Evolutionary conservation across 2,888 invertebrate species (phyloP).

Genomic region (Thelaira solivaga): DNA sequence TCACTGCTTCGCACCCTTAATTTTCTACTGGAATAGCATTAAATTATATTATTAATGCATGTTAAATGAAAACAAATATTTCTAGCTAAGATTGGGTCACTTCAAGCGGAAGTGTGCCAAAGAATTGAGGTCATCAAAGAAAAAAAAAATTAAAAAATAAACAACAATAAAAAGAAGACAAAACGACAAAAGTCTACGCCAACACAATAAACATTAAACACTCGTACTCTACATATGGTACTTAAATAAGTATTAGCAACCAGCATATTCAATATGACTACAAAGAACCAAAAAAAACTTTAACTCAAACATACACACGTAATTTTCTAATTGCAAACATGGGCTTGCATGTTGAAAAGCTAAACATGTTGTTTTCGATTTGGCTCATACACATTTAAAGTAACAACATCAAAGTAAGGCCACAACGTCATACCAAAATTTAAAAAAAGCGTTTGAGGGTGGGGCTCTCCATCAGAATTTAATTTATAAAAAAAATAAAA

Average conservation of each 20-base stretch:
- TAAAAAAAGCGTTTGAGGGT: constrained; percentile 25
- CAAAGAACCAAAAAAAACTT: not conserved
- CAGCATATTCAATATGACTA: not conserved
- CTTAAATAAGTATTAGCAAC: too few relatives aligned
- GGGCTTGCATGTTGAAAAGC: constrained; percentile 43
- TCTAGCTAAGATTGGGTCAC: constrained; percentile 29
- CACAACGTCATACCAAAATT: constrained; percentile 22
- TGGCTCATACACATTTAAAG: not conserved
- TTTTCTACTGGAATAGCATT: not conserved
- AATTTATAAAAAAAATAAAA: constrained; percentile 4
- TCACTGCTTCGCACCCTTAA: too few relatives aligned
- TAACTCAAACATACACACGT: not conserved
- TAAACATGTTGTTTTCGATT: constrained; percentile 18
- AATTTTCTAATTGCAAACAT: constrained; percentile 42
- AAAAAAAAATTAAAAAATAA: not conserved
- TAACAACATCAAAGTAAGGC: constrained; percentile 36
- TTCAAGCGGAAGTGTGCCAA: constrained; percentile 51
- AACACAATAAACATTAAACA: constrained; percentile 13
- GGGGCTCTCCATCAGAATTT: constrained; percentile 34
- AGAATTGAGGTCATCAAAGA: constrained; percentile 39
- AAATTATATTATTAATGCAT: not conserved
- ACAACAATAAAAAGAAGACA: not conserved
- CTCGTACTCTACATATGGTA: not conserved
- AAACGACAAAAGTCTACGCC: constrained; percentile 3
- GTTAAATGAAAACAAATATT: not conserved